phyloP scores from a whole-genome alignment of 2,888 invertebrate genomes.

The Pharmacophagus antenor region DNA sequence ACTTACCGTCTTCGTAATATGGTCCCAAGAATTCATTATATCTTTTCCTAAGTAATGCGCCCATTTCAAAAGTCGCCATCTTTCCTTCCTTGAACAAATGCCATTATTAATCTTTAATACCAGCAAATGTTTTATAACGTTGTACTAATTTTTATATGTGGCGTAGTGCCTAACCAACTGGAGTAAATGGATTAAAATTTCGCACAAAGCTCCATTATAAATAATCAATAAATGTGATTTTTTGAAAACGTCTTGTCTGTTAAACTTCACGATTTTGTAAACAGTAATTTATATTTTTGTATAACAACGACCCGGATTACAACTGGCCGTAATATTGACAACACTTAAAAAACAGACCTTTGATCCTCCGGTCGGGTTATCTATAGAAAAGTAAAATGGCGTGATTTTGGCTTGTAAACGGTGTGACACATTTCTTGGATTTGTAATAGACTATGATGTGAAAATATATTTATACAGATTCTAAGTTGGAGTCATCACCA shows the following conservation, averaged over 20 bases:
- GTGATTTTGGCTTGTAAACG: background rate
- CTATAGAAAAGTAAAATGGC: background rate
- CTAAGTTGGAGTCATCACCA: too few relatives aligned
- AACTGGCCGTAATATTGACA: background rate
- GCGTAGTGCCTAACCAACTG: too few relatives aligned
- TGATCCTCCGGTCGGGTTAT: background rate
- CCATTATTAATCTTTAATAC: background rate
- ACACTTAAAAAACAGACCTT: slow-evolving; percentile 28
- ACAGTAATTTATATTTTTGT: background rate
- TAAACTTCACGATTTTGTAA: too few relatives aligned
- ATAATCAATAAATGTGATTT: too few relatives aligned
- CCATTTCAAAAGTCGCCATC: slow-evolving; percentile 78
- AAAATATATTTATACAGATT: too few relatives aligned
- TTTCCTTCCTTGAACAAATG: slow-evolving; percentile 73
- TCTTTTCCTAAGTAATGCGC: slow-evolving; percentile 75
- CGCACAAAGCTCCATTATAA: too few relatives aligned
- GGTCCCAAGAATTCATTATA: slow-evolving; percentile 76
- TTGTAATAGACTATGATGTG: background rate
- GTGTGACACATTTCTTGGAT: background rate
- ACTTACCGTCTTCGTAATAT: slow-evolving; percentile 63
- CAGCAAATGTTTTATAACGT: background rate
- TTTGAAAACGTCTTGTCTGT: too few relatives aligned
- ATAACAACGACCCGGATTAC: background rate
- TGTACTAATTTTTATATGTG: too few relatives aligned
- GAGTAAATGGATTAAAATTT: too few relatives aligned